Evolutionary conservation across 1,140 invertebrate species (phyloP).

Genomic region (Drosophila bocqueti): DNA sequence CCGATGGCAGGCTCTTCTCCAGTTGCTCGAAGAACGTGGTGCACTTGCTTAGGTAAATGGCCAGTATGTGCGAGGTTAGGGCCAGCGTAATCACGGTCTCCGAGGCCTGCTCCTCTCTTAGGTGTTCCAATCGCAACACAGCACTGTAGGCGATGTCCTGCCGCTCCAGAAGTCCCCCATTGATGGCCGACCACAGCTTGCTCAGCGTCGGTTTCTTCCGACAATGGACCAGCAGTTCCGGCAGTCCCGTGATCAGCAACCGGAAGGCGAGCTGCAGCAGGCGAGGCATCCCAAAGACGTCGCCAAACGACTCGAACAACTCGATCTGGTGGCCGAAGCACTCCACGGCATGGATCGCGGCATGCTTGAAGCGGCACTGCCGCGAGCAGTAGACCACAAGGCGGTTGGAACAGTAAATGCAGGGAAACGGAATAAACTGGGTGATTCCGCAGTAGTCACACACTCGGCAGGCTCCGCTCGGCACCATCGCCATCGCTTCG

Average conservation of each 20-base stretch:
- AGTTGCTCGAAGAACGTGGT: conserved; percentile 69
- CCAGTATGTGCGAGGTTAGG: conserved; percentile 54
- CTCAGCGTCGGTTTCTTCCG: conserved; percentile 67
- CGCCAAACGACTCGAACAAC: conserved; percentile 63
- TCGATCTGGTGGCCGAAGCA: conserved; percentile 71
- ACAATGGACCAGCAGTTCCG: conserved; percentile 58
- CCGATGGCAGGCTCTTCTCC: conserved; percentile 56
- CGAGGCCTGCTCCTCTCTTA: conserved; percentile 38
- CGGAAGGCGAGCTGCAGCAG: conserved; percentile 64
- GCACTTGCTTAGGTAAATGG: conserved; percentile 67
- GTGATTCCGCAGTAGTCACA: conserved; percentile 68
- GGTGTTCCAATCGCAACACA: conserved; percentile 50
- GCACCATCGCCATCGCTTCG: conserved; percentile 62
- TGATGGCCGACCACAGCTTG: conserved; percentile 68
- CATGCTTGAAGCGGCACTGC: conserved; percentile 64
- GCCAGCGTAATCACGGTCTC: conserved; percentile 56
- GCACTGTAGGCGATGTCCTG: conserved; percentile 63
- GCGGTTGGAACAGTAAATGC: conserved; percentile 74
- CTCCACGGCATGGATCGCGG: conserved; percentile 65
- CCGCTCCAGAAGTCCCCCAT: conserved; percentile 58
- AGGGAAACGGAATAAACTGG: conserved; percentile 69
- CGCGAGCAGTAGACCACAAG: conserved; percentile 69
- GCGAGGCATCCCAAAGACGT: conserved; percentile 61
- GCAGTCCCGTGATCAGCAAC: conserved; percentile 65
- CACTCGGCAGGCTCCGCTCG: conserved; percentile 64